These are phyloP conservation scores for Ditylenchus dipsaci DNA, from an alignment of 1,140 invertebrate species.

Conservation along the genomic window DNA sequence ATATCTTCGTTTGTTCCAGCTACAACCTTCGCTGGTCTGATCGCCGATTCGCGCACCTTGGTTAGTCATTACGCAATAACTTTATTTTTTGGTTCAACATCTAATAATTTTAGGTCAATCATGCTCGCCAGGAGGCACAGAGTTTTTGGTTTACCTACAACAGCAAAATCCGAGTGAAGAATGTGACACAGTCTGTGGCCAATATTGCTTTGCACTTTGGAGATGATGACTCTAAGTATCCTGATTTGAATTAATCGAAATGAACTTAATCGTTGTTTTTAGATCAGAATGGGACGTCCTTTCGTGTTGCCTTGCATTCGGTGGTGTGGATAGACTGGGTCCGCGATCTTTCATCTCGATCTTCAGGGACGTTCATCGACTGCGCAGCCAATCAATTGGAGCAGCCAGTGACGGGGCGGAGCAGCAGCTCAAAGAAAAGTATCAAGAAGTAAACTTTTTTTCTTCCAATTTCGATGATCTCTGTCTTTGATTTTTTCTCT, in stretches of 20 bases:
- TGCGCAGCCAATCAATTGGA: conserved; percentile 98
- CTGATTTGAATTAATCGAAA: too few relatives aligned
- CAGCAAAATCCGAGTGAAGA: conserved; percentile 70
- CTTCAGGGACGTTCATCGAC: conserved; percentile 90
- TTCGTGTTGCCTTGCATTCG: conserved; percentile 83
- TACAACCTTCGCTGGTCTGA: conserved; percentile 85
- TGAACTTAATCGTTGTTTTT: neutral
- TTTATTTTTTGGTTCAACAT: too few relatives aligned
- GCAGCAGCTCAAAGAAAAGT: conserved; percentile 83
- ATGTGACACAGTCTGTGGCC: conserved; percentile 92
- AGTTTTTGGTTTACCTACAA: conserved; percentile 59
- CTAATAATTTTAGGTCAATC: conserved; percentile 65
- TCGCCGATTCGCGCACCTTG: conserved; percentile 91
- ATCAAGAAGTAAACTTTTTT: conserved; percentile 68
- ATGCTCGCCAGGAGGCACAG: conserved; percentile 84
- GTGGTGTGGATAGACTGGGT: conserved; percentile 64
- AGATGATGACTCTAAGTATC: conserved; percentile 79
- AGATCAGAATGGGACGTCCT: conserved; percentile 73
- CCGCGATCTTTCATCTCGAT: conserved; percentile 83
- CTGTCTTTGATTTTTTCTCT: neutral
- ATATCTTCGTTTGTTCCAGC: too few relatives aligned
- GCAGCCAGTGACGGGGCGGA: conserved; percentile 98
- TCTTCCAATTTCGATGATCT: conserved; percentile 2
- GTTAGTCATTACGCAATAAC: conserved; percentile 43
- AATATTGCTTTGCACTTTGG: conserved; percentile 98